Conservation (phyloP, 2,797 vertebrate genomes). For the Nothura maculosa region DNA sequence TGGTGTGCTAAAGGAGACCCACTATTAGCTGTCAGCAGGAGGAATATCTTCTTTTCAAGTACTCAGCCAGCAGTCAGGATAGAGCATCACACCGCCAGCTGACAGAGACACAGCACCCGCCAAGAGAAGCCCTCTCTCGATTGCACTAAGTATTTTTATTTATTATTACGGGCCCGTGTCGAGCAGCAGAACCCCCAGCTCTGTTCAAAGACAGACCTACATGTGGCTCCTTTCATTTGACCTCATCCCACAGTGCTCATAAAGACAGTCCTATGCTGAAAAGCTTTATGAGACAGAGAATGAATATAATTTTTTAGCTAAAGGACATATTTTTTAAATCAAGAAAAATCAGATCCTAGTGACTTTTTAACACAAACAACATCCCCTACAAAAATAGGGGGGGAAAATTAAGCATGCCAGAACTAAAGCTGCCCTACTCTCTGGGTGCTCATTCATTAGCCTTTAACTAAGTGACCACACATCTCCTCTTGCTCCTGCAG, state of each 20-base stretch:
- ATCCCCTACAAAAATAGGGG: not conserved
- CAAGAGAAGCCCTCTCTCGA: not conserved
- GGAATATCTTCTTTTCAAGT: constrained; percentile 52
- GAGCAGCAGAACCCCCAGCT: not conserved
- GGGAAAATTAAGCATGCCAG: not conserved
- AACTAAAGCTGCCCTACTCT: not conserved
- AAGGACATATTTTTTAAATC: not conserved
- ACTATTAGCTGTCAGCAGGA: constrained; percentile 65
- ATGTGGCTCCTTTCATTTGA: not conserved
- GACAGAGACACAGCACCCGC: constrained; percentile 11
- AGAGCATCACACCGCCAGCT: not conserved
- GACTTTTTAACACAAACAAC: not conserved
- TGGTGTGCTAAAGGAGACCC: constrained; percentile 54
- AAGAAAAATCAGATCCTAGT: not conserved
- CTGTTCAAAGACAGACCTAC: not conserved
- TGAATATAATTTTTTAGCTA: not conserved
- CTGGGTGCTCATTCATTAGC: not conserved
- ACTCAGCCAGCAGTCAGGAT: constrained; percentile 36
- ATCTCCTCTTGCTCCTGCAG: not conserved
- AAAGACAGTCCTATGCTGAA: not conserved
- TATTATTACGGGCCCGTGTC: not conserved
- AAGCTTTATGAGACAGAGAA: not conserved
- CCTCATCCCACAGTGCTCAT: not conserved
- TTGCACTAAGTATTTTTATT: constrained; percentile 2
- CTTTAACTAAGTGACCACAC: not conserved